These are phyloP conservation scores for Steinernema khuongi DNA, from an alignment of 1,140 invertebrate genomes.

Conservation along the genomic window DNA sequence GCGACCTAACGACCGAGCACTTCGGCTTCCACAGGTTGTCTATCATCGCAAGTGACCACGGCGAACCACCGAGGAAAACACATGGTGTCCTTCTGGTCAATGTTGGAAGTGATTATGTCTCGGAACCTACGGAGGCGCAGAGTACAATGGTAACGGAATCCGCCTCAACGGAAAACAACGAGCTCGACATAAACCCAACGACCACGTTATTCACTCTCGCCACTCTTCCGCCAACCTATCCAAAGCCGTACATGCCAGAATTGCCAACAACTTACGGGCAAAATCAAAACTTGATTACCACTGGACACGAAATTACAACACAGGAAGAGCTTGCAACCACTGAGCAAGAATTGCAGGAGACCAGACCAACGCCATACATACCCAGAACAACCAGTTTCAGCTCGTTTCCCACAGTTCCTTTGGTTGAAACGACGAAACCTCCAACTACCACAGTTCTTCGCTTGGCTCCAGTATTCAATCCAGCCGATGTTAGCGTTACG, in stretches of 20 bases:
- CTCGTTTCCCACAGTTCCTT: slow-evolving; percentile 11
- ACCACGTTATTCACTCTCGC: slow-evolving; percentile 21
- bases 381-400: slow-evolving; percentile 1
- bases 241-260: not conserved
- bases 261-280: not conserved
- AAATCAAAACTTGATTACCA: not conserved
- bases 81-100: slow-evolving; percentile 36
- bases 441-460: slow-evolving; percentile 19
- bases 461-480: slow-evolving; percentile 48
- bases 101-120: slow-evolving; percentile 36
- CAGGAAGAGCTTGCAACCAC: not conserved
- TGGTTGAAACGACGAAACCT: not conserved
- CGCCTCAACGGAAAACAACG: slow-evolving; percentile 8
- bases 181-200: not conserved
- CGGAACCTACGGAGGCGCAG: slow-evolving; percentile 11
- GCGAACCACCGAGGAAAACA: slow-evolving; percentile 51
- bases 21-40: slow-evolving; percentile 51
- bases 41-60: slow-evolving; percentile 48
- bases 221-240: slow-evolving; percentile 14
- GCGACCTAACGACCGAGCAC: slow-evolving; percentile 49
- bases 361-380: too few relatives aligned
- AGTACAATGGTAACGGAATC: not conserved
- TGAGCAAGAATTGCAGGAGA: not conserved
- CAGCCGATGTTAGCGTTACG: slow-evolving; percentile 41
- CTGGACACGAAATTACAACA: not conserved